Evolutionary conservation across 2,113 vertebrate species (phyloP).

Genomic region (Felis chaus): DNA sequence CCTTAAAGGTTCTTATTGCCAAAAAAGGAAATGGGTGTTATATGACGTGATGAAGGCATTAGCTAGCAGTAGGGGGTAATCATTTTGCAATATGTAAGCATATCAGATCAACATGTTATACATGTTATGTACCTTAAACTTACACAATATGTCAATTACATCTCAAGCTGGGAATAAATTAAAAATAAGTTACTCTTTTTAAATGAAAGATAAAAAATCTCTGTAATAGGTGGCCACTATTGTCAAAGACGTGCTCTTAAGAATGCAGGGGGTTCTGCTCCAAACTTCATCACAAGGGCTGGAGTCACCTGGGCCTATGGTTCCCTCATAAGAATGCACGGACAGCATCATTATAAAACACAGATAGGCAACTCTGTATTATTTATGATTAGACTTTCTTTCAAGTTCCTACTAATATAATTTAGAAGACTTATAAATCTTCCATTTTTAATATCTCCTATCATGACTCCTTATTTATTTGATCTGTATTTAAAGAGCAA

Average conservation of each 20-base stretch:
- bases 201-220: neutral
- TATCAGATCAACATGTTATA: neutral
- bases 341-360: neutral
- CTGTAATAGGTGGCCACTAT: fast-evolving
- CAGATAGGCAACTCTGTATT: neutral
- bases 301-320: fast-evolving
- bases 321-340: fast-evolving
- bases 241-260: neutral
- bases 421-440: neutral
- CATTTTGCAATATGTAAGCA: neutral
- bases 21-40: neutral
- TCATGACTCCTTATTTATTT: neutral
- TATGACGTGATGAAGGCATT: neutral
- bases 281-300: neutral
- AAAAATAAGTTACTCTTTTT: neutral
- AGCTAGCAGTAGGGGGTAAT: neutral
- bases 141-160: neutral
- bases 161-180: neutral
- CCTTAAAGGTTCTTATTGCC: neutral
- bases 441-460: neutral
- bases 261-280: too few relatives aligned
- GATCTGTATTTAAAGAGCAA: neutral
- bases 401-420: neutral
- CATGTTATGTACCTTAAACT: neutral
- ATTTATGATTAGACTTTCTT: neutral